These are phyloP conservation scores for Prinia subflava DNA, from an alignment of 2,113 vertebrate species.

Conservation along the genomic window DNA sequence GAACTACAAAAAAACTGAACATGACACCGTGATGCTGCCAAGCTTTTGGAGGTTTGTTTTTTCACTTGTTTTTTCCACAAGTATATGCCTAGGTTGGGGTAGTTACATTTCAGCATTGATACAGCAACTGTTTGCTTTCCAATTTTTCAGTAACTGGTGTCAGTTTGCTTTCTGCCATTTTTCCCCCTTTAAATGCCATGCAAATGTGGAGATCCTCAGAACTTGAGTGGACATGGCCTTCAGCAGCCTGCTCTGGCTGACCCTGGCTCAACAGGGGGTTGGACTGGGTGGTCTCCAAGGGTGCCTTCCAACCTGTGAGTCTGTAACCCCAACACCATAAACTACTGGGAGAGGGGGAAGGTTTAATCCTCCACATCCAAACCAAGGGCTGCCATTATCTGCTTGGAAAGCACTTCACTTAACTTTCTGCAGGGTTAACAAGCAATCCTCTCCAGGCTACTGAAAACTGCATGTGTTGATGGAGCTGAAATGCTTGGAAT, in stretches of 20 bases:
- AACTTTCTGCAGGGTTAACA: not conserved
- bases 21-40: accelerated
- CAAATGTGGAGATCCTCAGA: not conserved
- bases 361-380: not conserved
- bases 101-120: not conserved
- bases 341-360: not conserved
- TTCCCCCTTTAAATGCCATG: not conserved
- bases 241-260: not conserved
- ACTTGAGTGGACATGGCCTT: too few species aligned
- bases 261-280: not conserved
- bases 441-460: not conserved
- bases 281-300: not conserved
- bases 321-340: not conserved
- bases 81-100: not conserved
- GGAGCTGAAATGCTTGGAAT: not conserved
- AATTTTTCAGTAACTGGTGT: not conserved
- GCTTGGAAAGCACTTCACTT: not conserved
- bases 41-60: not conserved
- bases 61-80: accelerated
- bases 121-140: not conserved
- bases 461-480: not conserved
- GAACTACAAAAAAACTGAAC: not conserved
- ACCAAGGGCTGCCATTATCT: not conserved
- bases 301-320: not conserved
- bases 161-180: not conserved